These are phyloP conservation scores for Copsychus sechellarum DNA, from an alignment of 2,113 vertebrate species.

Conservation along the genomic window DNA sequence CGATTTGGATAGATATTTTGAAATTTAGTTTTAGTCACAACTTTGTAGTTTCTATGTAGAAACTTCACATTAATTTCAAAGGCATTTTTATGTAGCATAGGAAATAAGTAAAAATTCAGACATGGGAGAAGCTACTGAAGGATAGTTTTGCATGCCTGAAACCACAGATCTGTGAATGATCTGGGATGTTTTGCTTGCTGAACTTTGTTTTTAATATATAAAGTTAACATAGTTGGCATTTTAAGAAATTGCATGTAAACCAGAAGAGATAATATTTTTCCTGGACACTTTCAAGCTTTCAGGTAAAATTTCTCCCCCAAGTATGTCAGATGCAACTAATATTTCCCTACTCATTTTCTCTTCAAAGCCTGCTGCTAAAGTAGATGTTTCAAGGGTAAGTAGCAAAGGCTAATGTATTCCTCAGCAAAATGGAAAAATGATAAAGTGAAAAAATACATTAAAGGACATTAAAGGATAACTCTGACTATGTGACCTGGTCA, in stretches of 20 bases:
- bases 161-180: not conserved
- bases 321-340: constrained; percentile 1
- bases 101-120: not conserved
- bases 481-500: constrained; percentile 58
- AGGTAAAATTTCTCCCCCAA: not conserved
- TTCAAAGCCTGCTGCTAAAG: constrained; percentile 44
- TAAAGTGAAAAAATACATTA: constrained; percentile 66
- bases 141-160: not conserved
- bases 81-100: not conserved
- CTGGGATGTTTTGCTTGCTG: not conserved
- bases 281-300: constrained; percentile 5
- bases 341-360: constrained; percentile 35
- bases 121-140: not conserved
- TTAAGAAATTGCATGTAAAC: not conserved
- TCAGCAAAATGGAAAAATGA: constrained; percentile 72
- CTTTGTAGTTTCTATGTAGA: not conserved
- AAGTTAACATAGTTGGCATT: not conserved
- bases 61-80: not conserved
- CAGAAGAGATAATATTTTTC: not conserved
- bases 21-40: not conserved
- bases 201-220: not conserved
- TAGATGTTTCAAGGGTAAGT: constrained; percentile 56
- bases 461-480: constrained; percentile 67
- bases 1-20: not conserved
- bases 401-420: constrained; percentile 75